phyloP scores from a whole-genome alignment of 1,140 invertebrate genomes.

The Platyscapa corneri region DNA sequence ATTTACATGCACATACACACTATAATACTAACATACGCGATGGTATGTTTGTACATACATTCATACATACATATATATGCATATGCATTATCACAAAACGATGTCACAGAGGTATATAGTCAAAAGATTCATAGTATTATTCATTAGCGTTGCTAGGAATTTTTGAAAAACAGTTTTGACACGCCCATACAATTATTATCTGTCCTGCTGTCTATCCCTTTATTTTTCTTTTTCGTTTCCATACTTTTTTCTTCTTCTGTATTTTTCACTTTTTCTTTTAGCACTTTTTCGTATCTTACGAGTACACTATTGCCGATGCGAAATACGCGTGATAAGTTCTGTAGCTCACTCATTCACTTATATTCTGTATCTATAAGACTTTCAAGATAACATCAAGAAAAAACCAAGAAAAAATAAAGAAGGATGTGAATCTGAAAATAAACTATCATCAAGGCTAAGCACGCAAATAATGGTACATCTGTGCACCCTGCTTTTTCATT shows the following conservation, averaged over 20 bases:
- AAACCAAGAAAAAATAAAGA: neutral
- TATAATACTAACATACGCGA: no score
- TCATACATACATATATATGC: neutral
- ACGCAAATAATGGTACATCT: neutral
- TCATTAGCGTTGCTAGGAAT: neutral
- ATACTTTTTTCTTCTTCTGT: no score
- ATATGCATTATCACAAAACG: neutral
- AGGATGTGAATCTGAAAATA: neutral
- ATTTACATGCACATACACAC: no score
- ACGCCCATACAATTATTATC: neutral
- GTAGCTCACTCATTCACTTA: neutral
- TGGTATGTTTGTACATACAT: no score
- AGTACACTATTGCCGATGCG: neutral
- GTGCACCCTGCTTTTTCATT: neutral
- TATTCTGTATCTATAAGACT: neutral
- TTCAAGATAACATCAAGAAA: neutral
- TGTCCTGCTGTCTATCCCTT: neutral
- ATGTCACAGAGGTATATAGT: neutral
- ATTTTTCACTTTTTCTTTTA: no score
- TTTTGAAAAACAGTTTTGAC: neutral
- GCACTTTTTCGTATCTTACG: neutral
- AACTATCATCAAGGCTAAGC: neutral
- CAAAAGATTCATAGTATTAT: neutral
- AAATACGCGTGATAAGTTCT: neutral
- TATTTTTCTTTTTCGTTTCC: neutral